Conservation (phyloP, 2,113 vertebrate genomes). For the Amblyornis subalaris region DNA sequence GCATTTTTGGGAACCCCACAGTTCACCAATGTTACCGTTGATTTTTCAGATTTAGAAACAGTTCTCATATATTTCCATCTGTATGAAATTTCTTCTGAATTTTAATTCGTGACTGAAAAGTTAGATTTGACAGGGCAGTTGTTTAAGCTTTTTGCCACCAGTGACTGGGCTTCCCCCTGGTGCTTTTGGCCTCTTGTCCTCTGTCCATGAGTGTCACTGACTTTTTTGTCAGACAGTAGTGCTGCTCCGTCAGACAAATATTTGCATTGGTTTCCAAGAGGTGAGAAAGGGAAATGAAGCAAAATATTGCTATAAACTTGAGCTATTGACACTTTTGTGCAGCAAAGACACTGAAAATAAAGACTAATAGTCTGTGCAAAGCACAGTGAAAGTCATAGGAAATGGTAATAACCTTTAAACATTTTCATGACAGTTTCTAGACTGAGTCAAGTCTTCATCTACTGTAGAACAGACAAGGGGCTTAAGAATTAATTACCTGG, state of each 20-base stretch:
- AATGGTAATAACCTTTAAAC: slow-evolving; percentile 1
- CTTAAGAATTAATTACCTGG: slow-evolving; percentile 45
- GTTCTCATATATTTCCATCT: background rate
- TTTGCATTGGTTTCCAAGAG: background rate
- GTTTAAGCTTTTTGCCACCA: background rate
- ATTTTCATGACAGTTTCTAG: background rate
- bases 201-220: background rate
- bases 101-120: background rate
- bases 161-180: background rate
- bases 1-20: background rate
- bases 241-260: background rate
- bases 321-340: background rate
- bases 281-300: background rate
- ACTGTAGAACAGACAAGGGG: background rate
- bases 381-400: background rate
- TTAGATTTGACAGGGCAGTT: background rate
- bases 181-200: background rate
- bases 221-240: background rate
- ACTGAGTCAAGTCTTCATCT: background rate
- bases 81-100: background rate
- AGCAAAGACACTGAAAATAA: slow-evolving; percentile 1
- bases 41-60: background rate
- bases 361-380: slow-evolving; percentile 32
- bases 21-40: accelerated
- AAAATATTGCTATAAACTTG: background rate